These are phyloP conservation scores for Leptura quadrifasciata DNA, from an alignment of 2,888 invertebrate species.

Conservation along the genomic window DNA sequence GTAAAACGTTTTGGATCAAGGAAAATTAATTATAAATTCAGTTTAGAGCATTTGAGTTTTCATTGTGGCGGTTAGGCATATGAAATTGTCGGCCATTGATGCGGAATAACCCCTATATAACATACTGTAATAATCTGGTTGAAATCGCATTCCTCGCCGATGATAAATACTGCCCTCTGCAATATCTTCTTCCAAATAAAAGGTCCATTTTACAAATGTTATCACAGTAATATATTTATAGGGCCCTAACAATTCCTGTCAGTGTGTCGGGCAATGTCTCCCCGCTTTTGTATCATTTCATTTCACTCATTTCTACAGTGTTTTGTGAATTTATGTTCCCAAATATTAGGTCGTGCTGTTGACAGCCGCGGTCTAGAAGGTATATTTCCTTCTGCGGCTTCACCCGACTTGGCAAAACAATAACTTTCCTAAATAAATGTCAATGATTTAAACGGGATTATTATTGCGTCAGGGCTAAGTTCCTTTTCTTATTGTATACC, in stretches of 20 bases:
- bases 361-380: conserved; percentile 68
- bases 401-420: conserved; percentile 65
- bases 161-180: conserved; percentile 72
- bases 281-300: conserved; percentile 59
- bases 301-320: conserved; percentile 75
- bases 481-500: conserved; percentile 44
- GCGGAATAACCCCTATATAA: conserved; percentile 61
- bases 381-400: conserved; percentile 68
- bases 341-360: conserved; percentile 75
- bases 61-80: conserved; percentile 65
- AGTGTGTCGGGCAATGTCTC: conserved; percentile 52
- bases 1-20: conserved; percentile 43
- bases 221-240: conserved; percentile 74
- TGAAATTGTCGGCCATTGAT: conserved; percentile 68
- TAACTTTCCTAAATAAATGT: conserved; percentile 71
- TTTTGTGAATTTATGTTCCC: conserved; percentile 77
- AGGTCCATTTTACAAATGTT: conserved; percentile 74
- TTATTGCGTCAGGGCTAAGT: conserved; percentile 55
- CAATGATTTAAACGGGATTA: conserved; percentile 70
- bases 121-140: conserved; percentile 65
- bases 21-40: conserved; percentile 56
- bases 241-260: conserved; percentile 64
- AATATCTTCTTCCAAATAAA: conserved; percentile 74
- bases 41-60: conserved; percentile 57
- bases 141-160: conserved; percentile 70